Conservation (phyloP, 2,113 vertebrate species). For the Microcebus lehilahytsara region DNA sequence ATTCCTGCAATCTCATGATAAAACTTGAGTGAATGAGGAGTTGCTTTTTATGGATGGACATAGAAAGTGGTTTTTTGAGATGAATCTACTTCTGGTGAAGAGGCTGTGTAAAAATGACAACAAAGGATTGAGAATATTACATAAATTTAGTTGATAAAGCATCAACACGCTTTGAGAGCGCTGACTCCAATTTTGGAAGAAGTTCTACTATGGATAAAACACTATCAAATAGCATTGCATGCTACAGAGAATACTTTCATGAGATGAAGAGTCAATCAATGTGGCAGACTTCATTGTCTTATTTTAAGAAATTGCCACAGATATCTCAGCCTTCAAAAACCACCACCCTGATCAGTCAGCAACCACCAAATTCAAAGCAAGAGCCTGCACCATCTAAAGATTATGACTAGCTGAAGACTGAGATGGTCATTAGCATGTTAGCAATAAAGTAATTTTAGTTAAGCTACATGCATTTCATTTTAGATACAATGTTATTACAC, state of each 20-base stretch:
- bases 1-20: neutral
- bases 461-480: neutral
- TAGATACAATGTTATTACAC: neutral
- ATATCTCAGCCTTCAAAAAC: neutral
- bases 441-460: neutral
- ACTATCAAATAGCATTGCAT: neutral
- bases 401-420: neutral
- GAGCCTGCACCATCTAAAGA: neutral
- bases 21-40: neutral
- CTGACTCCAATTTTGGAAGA: neutral
- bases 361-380: neutral
- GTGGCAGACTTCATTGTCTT: neutral
- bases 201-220: neutral
- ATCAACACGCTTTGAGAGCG: neutral
- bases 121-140: neutral
- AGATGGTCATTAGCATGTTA: neutral
- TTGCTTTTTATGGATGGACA: neutral
- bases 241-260: neutral
- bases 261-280: too few species aligned
- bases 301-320: neutral
- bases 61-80: neutral
- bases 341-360: neutral
- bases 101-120: neutral
- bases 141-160: neutral
- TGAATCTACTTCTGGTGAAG: neutral